Conservation (phyloP, 37 sponge, comb jelly and placozoan species). For the Crambe crambe region DNA sequence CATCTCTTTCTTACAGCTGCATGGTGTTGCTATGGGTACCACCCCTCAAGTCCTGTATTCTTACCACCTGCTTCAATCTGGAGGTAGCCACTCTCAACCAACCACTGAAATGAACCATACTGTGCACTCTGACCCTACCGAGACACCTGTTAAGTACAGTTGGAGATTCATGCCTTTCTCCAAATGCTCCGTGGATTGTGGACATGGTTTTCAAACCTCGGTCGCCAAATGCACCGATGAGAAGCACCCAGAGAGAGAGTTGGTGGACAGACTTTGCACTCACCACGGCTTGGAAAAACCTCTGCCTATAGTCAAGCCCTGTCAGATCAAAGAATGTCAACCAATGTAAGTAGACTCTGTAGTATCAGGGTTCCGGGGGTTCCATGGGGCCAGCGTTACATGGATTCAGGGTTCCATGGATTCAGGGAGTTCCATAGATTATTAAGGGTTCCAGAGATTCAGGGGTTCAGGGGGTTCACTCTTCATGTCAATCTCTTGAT, state of each 20-base stretch:
- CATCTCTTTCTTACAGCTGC: slow-evolving; percentile 22
- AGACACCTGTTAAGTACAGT: background rate
- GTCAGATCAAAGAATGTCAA: slow-evolving; percentile 1
- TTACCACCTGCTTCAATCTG: background rate
- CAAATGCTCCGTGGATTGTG: slow-evolving; percentile 63
- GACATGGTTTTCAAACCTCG: slow-evolving; percentile 12
- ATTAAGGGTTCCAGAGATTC: no score
- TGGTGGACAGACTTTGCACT: slow-evolving; percentile 31
- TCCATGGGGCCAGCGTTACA: no score
- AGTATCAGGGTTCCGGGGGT: no score
- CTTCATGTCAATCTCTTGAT: no score
- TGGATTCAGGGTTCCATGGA: no score
- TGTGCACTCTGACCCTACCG: no score
- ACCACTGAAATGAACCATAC: background rate
- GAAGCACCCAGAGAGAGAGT: slow-evolving; percentile 16
- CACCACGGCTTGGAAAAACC: background rate
- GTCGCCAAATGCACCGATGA: slow-evolving; percentile 24
- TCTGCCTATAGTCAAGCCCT: slow-evolving; percentile 7
- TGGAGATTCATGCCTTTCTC: slow-evolving; percentile 27
- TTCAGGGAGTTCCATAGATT: no score
- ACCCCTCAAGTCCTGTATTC: background rate
- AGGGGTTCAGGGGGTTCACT: no score
- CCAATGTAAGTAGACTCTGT: slow-evolving; percentile 18
- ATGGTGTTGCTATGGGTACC: background rate
- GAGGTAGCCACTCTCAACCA: no score